phyloP scores from a whole-genome alignment of 1,140 invertebrate genomes.

The Dendrolimus kikuchii region DNA sequence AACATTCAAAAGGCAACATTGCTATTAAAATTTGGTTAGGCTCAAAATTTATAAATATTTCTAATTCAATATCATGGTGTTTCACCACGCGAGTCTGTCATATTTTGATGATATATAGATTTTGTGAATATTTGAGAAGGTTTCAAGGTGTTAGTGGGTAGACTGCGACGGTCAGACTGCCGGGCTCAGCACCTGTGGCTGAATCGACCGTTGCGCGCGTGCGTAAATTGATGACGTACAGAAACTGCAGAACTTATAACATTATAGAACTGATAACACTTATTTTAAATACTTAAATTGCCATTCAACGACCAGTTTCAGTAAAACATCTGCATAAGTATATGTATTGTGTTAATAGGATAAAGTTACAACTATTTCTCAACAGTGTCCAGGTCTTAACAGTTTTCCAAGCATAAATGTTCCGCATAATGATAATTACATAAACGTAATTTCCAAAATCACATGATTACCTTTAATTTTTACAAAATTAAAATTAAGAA shows the following conservation, averaged over 20 bases:
- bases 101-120: slow-evolving; percentile 19
- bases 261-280: slow-evolving; percentile 14
- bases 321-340: no score
- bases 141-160: slow-evolving; percentile 24
- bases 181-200: slow-evolving; percentile 64
- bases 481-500: no score
- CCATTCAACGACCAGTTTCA: no score
- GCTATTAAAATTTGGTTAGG: slow-evolving; percentile 16
- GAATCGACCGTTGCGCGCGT: slow-evolving; percentile 63
- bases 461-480: no score
- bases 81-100: slow-evolving; percentile 38
- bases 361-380: no score
- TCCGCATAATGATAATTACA: no score
- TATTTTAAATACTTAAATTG: no score
- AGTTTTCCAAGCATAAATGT: no score
- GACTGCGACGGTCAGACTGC: slow-evolving; percentile 49
- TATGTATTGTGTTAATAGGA: no score
- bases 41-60: slow-evolving; percentile 6
- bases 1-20: slow-evolving; percentile 16
- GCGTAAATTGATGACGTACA: slow-evolving; percentile 64
- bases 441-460: no score
- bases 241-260: slow-evolving; percentile 35
- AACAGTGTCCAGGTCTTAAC: no score
- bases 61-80: slow-evolving; percentile 17
- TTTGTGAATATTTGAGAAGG: slow-evolving; percentile 2